Evolutionary conservation across 2,113 vertebrate species (phyloP).

Genomic region (Glaucomys volans): DNA sequence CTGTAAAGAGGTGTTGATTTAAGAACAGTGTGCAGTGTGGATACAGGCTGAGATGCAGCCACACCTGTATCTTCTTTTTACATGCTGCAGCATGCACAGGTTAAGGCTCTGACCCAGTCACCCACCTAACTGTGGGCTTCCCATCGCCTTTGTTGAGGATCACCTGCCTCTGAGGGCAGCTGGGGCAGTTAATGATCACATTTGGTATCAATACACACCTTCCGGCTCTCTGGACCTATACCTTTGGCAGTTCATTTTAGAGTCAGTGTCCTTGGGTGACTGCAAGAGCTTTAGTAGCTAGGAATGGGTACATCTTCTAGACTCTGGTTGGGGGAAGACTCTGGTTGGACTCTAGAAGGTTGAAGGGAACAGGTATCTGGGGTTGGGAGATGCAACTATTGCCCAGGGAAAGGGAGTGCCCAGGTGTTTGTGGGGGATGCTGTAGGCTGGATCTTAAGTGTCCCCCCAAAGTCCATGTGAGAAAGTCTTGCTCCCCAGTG

Average conservation of each 20-base stretch:
- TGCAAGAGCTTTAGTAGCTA: not conserved
- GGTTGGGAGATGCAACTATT: not conserved
- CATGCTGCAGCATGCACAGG: no score
- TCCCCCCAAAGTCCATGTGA: no score
- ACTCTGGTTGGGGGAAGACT: no score
- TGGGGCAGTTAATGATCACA: no score
- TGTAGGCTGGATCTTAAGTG: not conserved
- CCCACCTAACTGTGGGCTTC: not conserved
- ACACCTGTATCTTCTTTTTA: not conserved
- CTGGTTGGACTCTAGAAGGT: no score
- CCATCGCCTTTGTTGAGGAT: not conserved
- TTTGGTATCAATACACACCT: not conserved
- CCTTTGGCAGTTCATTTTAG: not conserved
- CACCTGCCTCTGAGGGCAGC: no score
- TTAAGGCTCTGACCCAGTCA: no score
- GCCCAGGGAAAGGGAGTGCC: no score
- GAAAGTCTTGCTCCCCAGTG: not conserved
- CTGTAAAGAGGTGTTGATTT: not conserved
- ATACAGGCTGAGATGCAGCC: not conserved
- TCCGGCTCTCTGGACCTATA: no score
- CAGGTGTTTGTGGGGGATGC: not conserved
- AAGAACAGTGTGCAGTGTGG: rapidly evolving
- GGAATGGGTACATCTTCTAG: not conserved
- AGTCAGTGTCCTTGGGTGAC: not conserved
- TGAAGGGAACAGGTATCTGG: not conserved